Base-by-base conservation (phyloP, 2,888 invertebrate genomes). In the Malachius bipustulatus region DNA sequence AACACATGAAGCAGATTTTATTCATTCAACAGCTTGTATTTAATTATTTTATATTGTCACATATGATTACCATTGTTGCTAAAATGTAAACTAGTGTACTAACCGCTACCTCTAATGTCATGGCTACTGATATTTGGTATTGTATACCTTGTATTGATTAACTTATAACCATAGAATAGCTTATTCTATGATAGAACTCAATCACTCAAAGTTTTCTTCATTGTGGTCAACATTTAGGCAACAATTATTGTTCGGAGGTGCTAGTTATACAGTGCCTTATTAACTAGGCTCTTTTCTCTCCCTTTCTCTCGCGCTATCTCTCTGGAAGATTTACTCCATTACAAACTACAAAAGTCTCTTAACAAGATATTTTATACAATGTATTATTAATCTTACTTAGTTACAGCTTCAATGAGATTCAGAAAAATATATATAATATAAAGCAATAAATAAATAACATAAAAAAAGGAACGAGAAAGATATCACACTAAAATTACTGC, bases 1-100 rank as follows among this genome's bases (percentile, higher is more conserved):
- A 50, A 50, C 53, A 52, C 51, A 51, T 53, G 6, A 54, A 55
- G 55, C 55, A 48, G 52, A 51, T 50, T 50, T 56, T 52, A 52
- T 51, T 55, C 52, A 53, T 52, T 51, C 52, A 56, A 55, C 54
- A 54, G 50, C 50, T 53, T 49, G 48, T 45, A 46, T 47, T 48
- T 44, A 44, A 42, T n/a, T 51, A 41, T 40, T 54, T 51, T 52
- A 56, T 59, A 59, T 59, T 59, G 59, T 59, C 59, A 57, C 55
- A 57, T 54, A 55, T 57, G 56, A 57, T 59, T 58, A 58, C 53
- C 54, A 42, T 44, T 40, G 41, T 41, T 40, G 41, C 41, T 47
- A 39, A 42, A 42, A 19, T 40, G 40, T 41, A 40, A n/a, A 19
- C 24, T 19, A 19, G n/a, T 8, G n/a, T n/a, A n/a, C 24, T 19